These are phyloP conservation scores for Melanaphis sacchari DNA, from an alignment of 1,140 invertebrate species.

Conservation along the genomic window DNA sequence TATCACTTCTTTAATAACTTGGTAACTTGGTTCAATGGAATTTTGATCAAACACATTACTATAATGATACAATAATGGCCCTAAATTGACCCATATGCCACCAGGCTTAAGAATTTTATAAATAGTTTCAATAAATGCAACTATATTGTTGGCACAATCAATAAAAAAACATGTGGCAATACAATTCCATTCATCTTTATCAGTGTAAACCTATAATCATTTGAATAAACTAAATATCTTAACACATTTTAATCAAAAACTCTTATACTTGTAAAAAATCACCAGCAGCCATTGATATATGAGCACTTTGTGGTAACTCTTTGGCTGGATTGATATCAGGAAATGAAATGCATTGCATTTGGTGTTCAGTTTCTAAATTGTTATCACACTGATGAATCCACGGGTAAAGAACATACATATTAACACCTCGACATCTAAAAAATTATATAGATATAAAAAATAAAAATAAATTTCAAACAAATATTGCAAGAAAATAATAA, in stretches of 20 bases:
- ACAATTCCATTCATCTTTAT: conserved; percentile 84
- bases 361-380: conserved; percentile 81
- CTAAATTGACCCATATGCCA: conserved; percentile 88
- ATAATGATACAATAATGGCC: conserved; percentile 94
- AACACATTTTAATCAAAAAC: neutral
- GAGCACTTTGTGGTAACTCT: conserved; percentile 68
- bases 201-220: conserved; percentile 74
- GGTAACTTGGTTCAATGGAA: conserved; percentile 94
- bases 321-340: conserved; percentile 86
- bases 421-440: conserved; percentile 68
- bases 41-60: conserved; percentile 87
- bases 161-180: conserved; percentile 98
- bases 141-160: conserved; percentile 96
- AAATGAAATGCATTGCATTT: conserved; percentile 79
- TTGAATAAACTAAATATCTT: neutral
- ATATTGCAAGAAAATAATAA: neutral
- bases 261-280: conserved; percentile 84
- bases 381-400: conserved; percentile 95
- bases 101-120: conserved; percentile 88
- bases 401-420: conserved; percentile 80
- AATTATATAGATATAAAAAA: neutral
- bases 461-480: neutral
- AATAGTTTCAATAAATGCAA: conserved; percentile 94
- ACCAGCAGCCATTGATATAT: conserved; percentile 96
- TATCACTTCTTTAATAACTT: conserved; percentile 83